Evolutionary conservation across 2,113 vertebrate species (phyloP), one percentile per base, ranked within the genome.

Genomic region (Paradoxurus hermaphroditus): DNA sequence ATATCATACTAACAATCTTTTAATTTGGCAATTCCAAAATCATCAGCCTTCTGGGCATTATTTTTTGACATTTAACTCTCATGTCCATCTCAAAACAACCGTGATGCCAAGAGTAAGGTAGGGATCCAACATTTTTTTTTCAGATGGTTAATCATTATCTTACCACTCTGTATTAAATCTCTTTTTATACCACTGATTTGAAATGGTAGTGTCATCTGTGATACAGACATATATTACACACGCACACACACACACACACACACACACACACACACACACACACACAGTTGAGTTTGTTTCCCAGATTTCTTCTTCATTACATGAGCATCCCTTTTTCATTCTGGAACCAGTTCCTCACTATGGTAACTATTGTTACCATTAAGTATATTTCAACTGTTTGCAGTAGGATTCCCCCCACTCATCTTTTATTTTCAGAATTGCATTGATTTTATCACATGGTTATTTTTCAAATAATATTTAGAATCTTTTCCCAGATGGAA

Each of bases 341-440:
- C 23, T 65, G 3, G 31, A 89, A 41, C 1, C 9, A 36, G 4
- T 70, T 72, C 14, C 15, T 95, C 1, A n/a, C 23, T 39, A 13
- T 31, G n/a, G 6, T 83, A 41, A 63, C 4, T 91, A 27, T 6
- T 59, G n/a, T 21, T 73, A 36, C 19, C 19, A 59, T 68, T 90
- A 59, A 73, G 7, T 11, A 31, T 51, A 68, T 46, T 46, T 53
- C 18, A 73, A 21, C 51, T 78, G 11, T 77, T 89, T 94, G 5
- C n/a, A 49, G 13, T 90, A 7, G 93, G 15, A 63, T 14, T 67
- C 1, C 3, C 0, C 0, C 2, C 31, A 59, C 11, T 70, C 21
- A 53, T 34, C 7, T 92, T 92, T 95, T 9, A 41, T 84, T 11
- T 90, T 94, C 19, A 84, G 81, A 95, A 87, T 78, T 93, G 84